phyloP scores from a whole-genome alignment of 1,140 invertebrate species.

The Leptoteleia sp. region DNA sequence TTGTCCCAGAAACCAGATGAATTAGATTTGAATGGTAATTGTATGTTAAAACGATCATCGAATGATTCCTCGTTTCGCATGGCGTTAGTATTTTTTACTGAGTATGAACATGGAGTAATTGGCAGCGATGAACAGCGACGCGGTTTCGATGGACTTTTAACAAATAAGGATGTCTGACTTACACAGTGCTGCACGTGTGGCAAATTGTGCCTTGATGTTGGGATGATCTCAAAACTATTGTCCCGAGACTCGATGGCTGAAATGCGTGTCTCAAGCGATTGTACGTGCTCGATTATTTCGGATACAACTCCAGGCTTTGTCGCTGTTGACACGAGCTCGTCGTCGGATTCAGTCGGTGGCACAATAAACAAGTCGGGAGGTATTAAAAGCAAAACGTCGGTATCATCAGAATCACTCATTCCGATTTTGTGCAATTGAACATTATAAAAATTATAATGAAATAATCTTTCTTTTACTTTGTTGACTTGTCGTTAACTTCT shows the following conservation, averaged over 20 bases:
- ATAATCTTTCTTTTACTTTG: too few species aligned
- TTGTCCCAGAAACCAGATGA: conserved; percentile 58
- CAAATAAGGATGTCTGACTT: conserved; percentile 70
- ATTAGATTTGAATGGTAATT: conserved; percentile 59
- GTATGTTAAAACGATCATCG: conserved; percentile 39
- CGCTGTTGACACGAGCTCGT: conserved; percentile 75
- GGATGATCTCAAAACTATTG: conserved; percentile 67
- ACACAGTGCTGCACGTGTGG: conserved; percentile 68
- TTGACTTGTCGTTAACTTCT: too few species aligned
- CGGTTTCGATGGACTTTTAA: conserved; percentile 63
- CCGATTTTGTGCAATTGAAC: conserved; percentile 12
- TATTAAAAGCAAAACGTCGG: conserved; percentile 88
- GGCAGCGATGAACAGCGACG: conserved; percentile 70
- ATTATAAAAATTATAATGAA: too few species aligned
- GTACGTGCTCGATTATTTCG: conserved; percentile 84
- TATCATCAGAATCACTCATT: conserved; percentile 93
- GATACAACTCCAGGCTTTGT: conserved; percentile 82
- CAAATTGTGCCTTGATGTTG: too few species aligned
- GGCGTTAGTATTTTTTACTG: conserved; percentile 63
- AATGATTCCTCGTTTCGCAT: conserved; percentile 14
- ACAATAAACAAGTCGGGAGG: conserved; percentile 87
- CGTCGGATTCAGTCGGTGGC: conserved; percentile 82
- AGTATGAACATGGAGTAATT: conserved; percentile 69
- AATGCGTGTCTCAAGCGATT: conserved; percentile 83
- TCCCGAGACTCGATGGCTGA: conserved; percentile 79